Percentiles rank a stretch among this genome's conserved stretches.
These are phyloP conservation scores for Galemys pyrenaicus DNA, from an alignment of 2,113 vertebrate genomes.

Conservation along the genomic window DNA sequence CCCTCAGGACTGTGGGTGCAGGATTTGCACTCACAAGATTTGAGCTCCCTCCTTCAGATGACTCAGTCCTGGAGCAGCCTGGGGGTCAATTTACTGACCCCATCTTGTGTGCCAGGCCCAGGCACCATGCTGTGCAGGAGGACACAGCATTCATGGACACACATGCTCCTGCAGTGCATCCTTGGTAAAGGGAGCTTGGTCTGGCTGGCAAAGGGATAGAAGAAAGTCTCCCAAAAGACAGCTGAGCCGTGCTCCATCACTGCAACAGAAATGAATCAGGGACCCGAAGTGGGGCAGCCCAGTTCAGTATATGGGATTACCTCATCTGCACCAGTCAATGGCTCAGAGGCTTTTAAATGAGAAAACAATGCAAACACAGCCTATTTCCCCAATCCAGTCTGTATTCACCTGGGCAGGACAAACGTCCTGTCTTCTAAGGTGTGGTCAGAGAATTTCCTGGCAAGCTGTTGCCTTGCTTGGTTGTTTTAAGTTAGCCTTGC, in stretches of 20 bases:
- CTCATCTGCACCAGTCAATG: neutral
- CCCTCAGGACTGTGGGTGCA: neutral
- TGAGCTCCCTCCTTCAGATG: neutral
- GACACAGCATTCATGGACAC: neutral
- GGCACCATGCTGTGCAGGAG: neutral
- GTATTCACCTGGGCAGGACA: neutral
- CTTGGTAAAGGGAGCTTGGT: neutral
- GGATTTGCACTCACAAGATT: neutral
- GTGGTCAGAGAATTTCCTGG: neutral
- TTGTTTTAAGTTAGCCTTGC: no score
- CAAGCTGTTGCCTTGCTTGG: neutral
- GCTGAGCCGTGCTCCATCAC: neutral
- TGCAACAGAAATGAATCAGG: conserved; percentile 30
- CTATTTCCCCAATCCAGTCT: neutral
- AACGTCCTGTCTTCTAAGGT: neutral
- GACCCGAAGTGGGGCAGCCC: neutral
- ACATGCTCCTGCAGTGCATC: neutral
- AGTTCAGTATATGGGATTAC: neutral
- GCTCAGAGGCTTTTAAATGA: conserved; percentile 33
- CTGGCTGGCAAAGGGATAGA: neutral
- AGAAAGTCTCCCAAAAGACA: conserved; percentile 11
- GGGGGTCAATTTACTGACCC: neutral
- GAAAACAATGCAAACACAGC: neutral
- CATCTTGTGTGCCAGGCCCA: neutral
- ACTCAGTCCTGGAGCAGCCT: neutral